Conservation (phyloP, 1,140 invertebrate genomes). For the Helicorthomorpha holstii region DNA sequence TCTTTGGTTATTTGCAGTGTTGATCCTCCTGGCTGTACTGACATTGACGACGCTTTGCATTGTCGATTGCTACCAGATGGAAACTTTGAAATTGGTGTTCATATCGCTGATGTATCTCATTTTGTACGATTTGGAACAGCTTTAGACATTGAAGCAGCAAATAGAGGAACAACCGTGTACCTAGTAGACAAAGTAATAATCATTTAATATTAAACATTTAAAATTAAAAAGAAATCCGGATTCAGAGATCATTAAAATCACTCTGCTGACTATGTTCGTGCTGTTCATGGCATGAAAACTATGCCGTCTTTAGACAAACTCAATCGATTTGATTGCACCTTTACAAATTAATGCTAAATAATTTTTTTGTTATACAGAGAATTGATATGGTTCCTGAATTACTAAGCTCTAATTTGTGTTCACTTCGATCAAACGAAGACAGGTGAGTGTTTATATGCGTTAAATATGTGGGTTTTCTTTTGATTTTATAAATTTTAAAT, state of each 20-base stretch:
- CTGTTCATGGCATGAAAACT: no score
- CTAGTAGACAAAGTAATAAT: constrained; percentile 74
- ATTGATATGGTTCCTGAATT: constrained; percentile 47
- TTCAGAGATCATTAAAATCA: no score
- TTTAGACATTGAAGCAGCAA: constrained; percentile 69
- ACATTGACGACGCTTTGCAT: constrained; percentile 97
- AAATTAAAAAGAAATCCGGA: background rate
- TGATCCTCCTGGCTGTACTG: constrained; percentile 96
- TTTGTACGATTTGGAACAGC: constrained; percentile 78
- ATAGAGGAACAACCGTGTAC: constrained; percentile 74
- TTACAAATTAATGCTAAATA: background rate
- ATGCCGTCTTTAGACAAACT: no score
- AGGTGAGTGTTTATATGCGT: constrained; percentile 24
- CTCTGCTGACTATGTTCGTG: no score
- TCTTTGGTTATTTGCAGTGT: constrained; percentile 83
- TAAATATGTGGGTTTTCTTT: background rate
- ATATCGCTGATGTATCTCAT: constrained; percentile 89
- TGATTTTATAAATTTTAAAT: background rate
- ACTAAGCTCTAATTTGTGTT: constrained; percentile 83
- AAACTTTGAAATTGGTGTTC: constrained; percentile 73
- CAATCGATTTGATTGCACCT: no score
- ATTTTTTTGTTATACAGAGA: constrained; percentile 15
- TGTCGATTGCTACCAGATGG: constrained; percentile 55
- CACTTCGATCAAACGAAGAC: constrained; percentile 63
- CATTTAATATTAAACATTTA: constrained; percentile 45